Base-by-base conservation (phyloP, 2,797 vertebrate species). In the Luscinia megarhynchos region DNA sequence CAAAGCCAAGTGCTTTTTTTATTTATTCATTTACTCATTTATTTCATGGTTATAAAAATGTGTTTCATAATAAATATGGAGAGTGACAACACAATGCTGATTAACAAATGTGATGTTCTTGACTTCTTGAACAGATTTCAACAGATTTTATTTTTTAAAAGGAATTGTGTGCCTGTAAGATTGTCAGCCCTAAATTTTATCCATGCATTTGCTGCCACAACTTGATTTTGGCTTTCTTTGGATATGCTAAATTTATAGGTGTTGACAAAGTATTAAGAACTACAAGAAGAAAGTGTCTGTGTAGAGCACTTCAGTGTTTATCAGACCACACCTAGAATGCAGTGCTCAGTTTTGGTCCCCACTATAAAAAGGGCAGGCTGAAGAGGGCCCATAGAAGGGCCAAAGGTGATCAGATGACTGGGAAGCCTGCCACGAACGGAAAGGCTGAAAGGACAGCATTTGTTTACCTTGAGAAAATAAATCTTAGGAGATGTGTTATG, bases 1-100 rank as follows among this genome's bases (percentile, higher is more conserved):
- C 51, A 75, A 82, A 59, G 75, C 73, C 84, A 94, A 79, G 45
- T 59, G 43, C 17, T 70, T 78, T 87, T 85, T 92, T 74, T 92
- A 81, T 95, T 95, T 94, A 90, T 86, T 91, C 53, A 93, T 93
- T 96, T 90, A 76, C 76, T 93, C 29, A 69, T 89, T 95, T 92
- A 90, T 95, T 96, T 97, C 43, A 63, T 81, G 78, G 40, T 62
- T 93, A 80, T 53, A 87, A 93, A 96, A 95, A 92, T n/a, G 84
- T 70, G 81, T 89, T 91, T 90, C 81, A 87, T 57, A 96, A 96
- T 89, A 96, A 96, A 95, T 96, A 94, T 59, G 86, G 89, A 95
- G 72, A 87, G 45, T 73, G 92, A 93, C 81, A 96, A 97, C 93
- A 95, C 90, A 93, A 53, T 8, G 26, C 58, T 94, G 87, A 86